These are phyloP conservation scores for Anas flavirostris DNA, from an alignment of 2,797 vertebrate species.

Conservation along the genomic window DNA sequence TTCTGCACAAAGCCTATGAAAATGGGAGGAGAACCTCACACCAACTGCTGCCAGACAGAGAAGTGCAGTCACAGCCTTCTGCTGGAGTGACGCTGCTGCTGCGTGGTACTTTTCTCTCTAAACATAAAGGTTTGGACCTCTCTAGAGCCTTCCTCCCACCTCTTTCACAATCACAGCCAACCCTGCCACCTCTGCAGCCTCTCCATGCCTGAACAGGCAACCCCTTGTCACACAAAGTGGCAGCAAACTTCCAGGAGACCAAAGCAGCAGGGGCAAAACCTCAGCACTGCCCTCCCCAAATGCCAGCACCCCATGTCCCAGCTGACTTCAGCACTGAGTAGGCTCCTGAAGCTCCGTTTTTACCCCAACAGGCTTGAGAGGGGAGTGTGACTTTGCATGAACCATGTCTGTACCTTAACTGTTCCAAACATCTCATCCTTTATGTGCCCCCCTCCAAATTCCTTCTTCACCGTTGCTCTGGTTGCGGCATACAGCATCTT, in stretches of 20 bases:
- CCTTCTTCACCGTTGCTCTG: conserved; percentile 97
- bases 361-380: not conserved
- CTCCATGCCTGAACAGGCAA: not conserved
- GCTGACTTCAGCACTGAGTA: accelerated
- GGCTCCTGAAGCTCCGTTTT: not conserved
- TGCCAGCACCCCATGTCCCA: not conserved
- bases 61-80: not conserved
- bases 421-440: conserved; percentile 97
- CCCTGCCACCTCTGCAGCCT: too few species aligned
- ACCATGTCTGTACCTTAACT: conserved; percentile 81
- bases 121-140: not conserved
- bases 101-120: not conserved
- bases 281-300: not conserved
- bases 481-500: conserved; percentile 99
- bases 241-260: not conserved
- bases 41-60: not conserved
- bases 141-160: not conserved
- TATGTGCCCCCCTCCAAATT: conserved; percentile 96
- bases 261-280: not conserved
- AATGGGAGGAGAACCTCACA: not conserved
- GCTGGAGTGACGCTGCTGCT: conserved; percentile 34
- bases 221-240: not conserved
- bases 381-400: not conserved
- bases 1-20: accelerated
- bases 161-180: not conserved